Percentiles rank a stretch among this genome's conserved stretches.
These are phyloP conservation scores for Brachionus asplanchnoidis DNA, from an alignment of 1,140 invertebrate species.

Conservation along the genomic window DNA sequence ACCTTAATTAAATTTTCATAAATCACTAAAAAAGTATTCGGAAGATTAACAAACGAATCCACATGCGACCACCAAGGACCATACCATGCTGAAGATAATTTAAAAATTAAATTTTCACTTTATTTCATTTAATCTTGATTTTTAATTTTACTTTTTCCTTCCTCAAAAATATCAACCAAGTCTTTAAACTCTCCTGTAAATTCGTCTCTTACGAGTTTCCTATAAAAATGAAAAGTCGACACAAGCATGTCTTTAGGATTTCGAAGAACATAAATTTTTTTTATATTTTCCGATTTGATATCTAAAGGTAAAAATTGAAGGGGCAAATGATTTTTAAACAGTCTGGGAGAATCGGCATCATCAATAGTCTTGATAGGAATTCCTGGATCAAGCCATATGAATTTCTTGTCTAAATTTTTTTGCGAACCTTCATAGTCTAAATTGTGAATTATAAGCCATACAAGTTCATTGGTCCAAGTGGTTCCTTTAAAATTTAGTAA, in stretches of 20 bases:
- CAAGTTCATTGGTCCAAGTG: neutral
- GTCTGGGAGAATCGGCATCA: neutral
- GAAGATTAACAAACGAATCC: neutral
- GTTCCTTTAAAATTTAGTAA: neutral
- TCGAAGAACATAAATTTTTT: neutral
- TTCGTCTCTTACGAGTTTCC: neutral
- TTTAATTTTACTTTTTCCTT: neutral
- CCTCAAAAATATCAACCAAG: neutral
- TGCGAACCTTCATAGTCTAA: neutral
- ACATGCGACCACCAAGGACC: slow-evolving; percentile 3
- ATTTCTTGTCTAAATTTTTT: neutral
- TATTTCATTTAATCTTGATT: neutral
- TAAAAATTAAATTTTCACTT: neutral
- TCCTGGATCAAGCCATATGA: neutral
- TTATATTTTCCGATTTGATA: neutral
- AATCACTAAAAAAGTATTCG: neutral
- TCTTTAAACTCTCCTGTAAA: neutral
- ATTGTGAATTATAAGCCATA: neutral
- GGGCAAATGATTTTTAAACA: neutral
- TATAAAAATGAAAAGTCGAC: neutral
- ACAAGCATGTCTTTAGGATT: neutral
- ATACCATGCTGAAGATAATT: neutral
- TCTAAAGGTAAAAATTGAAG: neutral
- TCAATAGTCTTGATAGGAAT: neutral
- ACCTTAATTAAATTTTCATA: neutral